These are phyloP conservation scores for Enteromius mattozi DNA, from an alignment of 2,797 vertebrate genomes.

Conservation along the genomic window DNA sequence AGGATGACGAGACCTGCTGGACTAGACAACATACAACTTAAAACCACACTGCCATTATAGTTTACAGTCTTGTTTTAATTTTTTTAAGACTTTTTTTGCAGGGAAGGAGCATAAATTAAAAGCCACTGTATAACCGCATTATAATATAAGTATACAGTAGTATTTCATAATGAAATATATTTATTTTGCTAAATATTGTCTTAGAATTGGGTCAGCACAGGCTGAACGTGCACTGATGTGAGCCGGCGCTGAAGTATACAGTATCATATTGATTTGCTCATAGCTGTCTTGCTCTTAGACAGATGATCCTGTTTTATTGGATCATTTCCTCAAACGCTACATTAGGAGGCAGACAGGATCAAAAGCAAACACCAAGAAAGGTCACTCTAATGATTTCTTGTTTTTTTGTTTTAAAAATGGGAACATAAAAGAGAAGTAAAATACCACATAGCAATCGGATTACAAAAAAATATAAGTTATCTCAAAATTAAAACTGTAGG, in stretches of 20 bases:
- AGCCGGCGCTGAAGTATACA: slow-evolving; percentile 49
- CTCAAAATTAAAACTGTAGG: not conserved
- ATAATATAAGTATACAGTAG: not conserved
- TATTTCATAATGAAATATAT: not conserved
- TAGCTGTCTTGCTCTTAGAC: slow-evolving; percentile 56
- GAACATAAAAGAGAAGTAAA: slow-evolving; percentile 5
- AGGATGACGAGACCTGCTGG: slow-evolving; percentile 15
- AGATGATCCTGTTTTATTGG: slow-evolving; percentile 61
- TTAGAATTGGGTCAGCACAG: not conserved
- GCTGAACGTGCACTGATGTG: slow-evolving; percentile 33
- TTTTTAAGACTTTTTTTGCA: not conserved
- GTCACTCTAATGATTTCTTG: slow-evolving; percentile 50
- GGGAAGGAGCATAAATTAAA: not conserved
- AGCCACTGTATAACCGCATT: not conserved
- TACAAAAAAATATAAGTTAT: not conserved
- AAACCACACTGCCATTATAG: not conserved
- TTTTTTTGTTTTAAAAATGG: not conserved
- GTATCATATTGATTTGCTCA: slow-evolving; percentile 63
- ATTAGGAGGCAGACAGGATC: slow-evolving; percentile 57
- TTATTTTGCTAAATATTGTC: not conserved
- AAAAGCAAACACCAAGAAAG: slow-evolving; percentile 62
- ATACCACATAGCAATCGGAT: not conserved
- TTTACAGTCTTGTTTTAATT: not conserved
- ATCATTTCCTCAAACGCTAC: slow-evolving; percentile 53
- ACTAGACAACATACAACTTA: not conserved